Percentiles rank a stretch among this genome's conserved stretches.
Evolutionary conservation across 2,888 invertebrate genomes (phyloP).

Genomic region (Neocrepidodera transversa): DNA sequence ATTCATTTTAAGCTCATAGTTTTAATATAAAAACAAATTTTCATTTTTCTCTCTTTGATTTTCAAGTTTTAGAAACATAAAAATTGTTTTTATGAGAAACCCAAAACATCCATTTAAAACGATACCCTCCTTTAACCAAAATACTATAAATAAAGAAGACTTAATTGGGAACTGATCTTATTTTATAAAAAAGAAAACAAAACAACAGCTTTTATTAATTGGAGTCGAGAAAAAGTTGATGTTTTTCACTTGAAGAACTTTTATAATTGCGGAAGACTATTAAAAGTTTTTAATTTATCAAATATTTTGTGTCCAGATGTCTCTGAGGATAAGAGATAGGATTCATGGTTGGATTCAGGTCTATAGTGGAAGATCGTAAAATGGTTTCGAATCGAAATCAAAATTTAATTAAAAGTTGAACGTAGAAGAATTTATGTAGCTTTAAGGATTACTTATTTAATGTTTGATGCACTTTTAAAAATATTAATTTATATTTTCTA

Average conservation of each 20-base stretch:
- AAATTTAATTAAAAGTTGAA: slow-evolving; percentile 3
- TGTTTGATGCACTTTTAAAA: too few species aligned
- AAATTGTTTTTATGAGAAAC: too few species aligned
- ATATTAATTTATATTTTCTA: too few species aligned
- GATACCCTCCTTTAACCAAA: too few species aligned
- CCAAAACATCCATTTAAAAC: too few species aligned
- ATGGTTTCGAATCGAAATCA: slow-evolving; percentile 1
- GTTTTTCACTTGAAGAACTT: too few species aligned
- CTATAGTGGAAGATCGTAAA: neutral
- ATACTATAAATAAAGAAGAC: neutral
- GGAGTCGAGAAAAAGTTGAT: neutral
- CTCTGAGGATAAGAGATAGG: neutral
- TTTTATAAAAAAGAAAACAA: neutral
- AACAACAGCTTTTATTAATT: slow-evolving; percentile 3
- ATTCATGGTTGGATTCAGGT: neutral
- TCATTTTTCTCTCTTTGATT: too few species aligned
- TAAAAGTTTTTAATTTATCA: slow-evolving; percentile 10
- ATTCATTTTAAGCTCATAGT: too few species aligned
- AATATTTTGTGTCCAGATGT: slow-evolving; percentile 14
- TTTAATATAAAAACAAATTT: too few species aligned
- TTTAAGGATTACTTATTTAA: neutral
- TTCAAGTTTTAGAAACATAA: too few species aligned
- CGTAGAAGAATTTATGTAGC: neutral
- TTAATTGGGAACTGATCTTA: neutral
- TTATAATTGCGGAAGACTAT: too few species aligned